Conservation (phyloP, 2,888 invertebrate species). For the Plutella xylostella region DNA sequence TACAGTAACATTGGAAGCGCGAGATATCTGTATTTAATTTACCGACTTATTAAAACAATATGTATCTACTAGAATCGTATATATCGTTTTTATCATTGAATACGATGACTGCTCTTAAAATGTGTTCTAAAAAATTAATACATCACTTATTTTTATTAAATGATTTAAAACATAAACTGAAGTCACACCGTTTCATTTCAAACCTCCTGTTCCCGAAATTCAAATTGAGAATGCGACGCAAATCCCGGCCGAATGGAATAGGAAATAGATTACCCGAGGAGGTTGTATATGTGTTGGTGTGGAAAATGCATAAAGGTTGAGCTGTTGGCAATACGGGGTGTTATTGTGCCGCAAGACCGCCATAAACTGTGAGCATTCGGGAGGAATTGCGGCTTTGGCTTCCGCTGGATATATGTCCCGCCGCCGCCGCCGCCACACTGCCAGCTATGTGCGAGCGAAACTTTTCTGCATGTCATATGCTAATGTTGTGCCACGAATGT, state of each 20-base stretch:
- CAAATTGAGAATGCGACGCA: too few species aligned
- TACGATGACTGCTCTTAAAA: conserved; percentile 56
- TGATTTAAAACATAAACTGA: conserved; percentile 44
- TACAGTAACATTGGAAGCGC: too few species aligned
- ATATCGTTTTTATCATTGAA: conserved; percentile 26
- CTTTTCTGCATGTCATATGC: too few species aligned
- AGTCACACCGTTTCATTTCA: too few species aligned
- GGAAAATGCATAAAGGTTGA: conserved; percentile 1
- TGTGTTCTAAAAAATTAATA: conserved; percentile 63
- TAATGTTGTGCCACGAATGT: too few species aligned
- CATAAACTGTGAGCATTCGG: conserved; percentile 18
- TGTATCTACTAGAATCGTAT: too few species aligned
- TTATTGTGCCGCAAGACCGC: conserved; percentile 10
- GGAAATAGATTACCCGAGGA: not conserved
- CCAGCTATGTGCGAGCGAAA: too few species aligned
- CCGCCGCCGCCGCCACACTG: too few species aligned
- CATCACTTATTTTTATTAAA: conserved; percentile 69
- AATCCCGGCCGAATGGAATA: not conserved
- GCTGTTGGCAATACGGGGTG: not conserved
- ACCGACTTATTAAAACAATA: too few species aligned
- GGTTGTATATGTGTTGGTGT: not conserved
- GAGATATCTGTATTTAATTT: too few species aligned
- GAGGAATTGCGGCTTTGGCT: conserved; percentile 20
- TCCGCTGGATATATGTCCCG: too few species aligned
- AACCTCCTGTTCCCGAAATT: too few species aligned